Evolutionary conservation across 2,888 invertebrate genomes (phyloP).

Genomic region (Stenchaetothrips biformis): DNA sequence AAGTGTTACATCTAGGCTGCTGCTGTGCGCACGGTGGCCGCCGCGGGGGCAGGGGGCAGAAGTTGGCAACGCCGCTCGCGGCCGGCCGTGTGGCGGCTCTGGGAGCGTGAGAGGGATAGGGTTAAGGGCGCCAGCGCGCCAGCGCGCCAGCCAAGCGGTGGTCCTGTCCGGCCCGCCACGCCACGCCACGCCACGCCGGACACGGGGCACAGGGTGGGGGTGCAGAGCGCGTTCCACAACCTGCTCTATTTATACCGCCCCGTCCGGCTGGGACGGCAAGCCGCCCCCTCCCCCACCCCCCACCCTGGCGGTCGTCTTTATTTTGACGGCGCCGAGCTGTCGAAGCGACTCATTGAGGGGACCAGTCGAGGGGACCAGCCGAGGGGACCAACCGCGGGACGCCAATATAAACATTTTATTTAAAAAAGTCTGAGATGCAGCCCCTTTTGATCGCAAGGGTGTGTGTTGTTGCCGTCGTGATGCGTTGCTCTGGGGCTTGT

Average conservation of each 20-base stretch:
- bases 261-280: slow-evolving; percentile 4
- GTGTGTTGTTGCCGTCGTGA: too few species aligned
- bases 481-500: too few species aligned
- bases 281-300: not conserved
- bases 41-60: not conserved
- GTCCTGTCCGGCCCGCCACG: not conserved
- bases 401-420: too few species aligned
- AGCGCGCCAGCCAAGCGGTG: not conserved
- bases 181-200: not conserved
- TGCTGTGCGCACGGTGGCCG: not conserved
- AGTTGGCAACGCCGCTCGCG: not conserved
- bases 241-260: not conserved
- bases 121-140: slow-evolving; percentile 10
- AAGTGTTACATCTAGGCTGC: too few species aligned
- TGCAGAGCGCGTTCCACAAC: slow-evolving; percentile 3
- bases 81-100: slow-evolving; percentile 31
- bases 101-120: slow-evolving; percentile 26
- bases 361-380: too few species aligned
- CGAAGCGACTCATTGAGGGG: too few species aligned
- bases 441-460: too few species aligned
- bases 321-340: not conserved
- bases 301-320: not conserved
- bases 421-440: too few species aligned
- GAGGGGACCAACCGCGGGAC: too few species aligned
- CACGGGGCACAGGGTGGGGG: not conserved